Evolutionary conservation across 2,888 invertebrate genomes (phyloP), one percentile per base, ranked within the genome.

Genomic region (Busseola fusca): DNA sequence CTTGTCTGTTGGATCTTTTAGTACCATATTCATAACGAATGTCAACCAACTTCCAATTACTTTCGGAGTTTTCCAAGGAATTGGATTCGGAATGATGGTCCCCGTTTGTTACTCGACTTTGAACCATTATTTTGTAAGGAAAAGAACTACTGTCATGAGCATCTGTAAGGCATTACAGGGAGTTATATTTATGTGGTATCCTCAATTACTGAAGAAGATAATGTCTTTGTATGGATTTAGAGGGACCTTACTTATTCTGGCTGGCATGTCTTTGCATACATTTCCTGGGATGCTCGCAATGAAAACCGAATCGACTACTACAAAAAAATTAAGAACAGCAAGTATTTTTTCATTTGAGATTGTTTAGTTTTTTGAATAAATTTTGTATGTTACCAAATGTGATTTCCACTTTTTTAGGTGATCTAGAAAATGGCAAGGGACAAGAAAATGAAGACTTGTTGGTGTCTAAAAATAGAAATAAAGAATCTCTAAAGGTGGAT

Each of bases 1-100:
- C 16, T 96, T 96, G 82, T 91, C 94, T 25, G 25, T 93, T 2
- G 96, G 97, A 64, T 96, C 96, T 37, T 92, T 97, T 56, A 85
- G 93, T 45, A 94, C 96, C 0, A 94, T 96, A 42, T 95, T 96
- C 64, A 96, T 96, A 58, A 93, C 94, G 0, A 96, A 94, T 81
- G 93, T 96, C 21, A 93, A 93, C 74, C 96, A 97, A 83, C 90
- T 97, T 77, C 95, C 96, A 1, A 78, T 96, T 1, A 95, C 96
- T 3, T 97, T 96, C 88, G 96, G 96, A 58, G 84, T 96, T 1
- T 85, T 96, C 10, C 96, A 96, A 93, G 96, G 96, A 82, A 89
- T 97, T 27, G 97, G 97, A 10, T 96, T 97, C 64, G 97, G 97
- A 12, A 92, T 97, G 76, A 96, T 97, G 91, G 94, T 97, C 30